These are phyloP conservation scores for Himalopsyche kuldschensis DNA, from an alignment of 2,888 invertebrate species.

Conservation along the genomic window DNA sequence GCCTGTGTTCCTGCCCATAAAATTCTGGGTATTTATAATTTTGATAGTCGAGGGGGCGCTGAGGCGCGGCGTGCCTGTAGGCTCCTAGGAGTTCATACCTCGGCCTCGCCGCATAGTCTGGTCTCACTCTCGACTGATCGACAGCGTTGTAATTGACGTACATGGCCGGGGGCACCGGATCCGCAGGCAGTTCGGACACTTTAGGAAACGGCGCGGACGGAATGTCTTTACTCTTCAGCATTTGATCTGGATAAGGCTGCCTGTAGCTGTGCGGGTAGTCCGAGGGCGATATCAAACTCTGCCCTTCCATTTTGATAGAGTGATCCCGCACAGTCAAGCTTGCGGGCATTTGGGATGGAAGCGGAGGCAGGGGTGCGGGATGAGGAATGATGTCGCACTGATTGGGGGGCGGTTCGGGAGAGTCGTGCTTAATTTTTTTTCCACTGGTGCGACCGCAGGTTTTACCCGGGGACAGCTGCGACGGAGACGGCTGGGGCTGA, in stretches of 20 bases:
- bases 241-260: neutral
- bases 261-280: neutral
- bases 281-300: neutral
- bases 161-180: neutral
- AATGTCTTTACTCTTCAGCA: neutral
- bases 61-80: neutral
- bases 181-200: neutral
- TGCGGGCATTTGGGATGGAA: neutral
- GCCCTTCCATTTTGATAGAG: neutral
- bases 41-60: neutral
- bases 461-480: neutral
- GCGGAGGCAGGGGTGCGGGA: neutral
- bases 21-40: neutral
- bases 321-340: neutral
- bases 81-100: neutral
- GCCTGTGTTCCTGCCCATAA: neutral
- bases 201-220: neutral
- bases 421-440: neutral
- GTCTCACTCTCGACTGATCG: neutral
- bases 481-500: neutral
- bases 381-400: neutral
- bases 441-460: neutral
- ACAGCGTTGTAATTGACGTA: neutral
- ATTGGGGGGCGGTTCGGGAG: neutral
- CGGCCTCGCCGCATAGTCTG: neutral